Evolutionary conservation across 2,888 invertebrate genomes (phyloP), one percentile per base, ranked within the genome.

Genomic region (Osmoderma eremita): DNA sequence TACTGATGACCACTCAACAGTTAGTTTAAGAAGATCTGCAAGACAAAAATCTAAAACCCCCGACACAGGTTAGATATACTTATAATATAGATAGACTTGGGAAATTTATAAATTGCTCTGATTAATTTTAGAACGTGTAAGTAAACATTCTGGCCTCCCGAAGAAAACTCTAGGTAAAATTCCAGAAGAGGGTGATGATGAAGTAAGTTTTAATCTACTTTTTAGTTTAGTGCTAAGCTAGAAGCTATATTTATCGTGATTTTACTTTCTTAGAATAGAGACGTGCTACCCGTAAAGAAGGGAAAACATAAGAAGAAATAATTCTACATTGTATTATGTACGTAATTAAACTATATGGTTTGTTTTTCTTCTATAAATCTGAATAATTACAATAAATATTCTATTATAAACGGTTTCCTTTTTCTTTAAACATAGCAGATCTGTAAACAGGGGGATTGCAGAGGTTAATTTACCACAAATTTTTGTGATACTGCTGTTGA

Each of bases 21-120:
- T 30, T 17, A 61, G 58, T 45, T 30, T 61, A 13, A 45, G 58
- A 13, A 61, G 58, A 30, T 61, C 58, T n/a, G 18, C 45, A 15
- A 61, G 48, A 22, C 20, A 61, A 0, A 61, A 45, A 30, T 61
- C 58, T 1, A 61, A 61, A 61, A 61, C 58, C 30, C 58, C 58
- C 8, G 58, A 61, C 30, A 42, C 24, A 61, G 58, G 58, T 61
- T 61, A 18, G 17, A 38, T 42, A 15, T 22, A 50, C n/a, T 48
- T 48, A 3, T 48, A 18, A 6, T 48, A 18, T 17, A 48, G 45
- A 3, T 42, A 8, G 15, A 15, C 10, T 42, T n/a, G 6, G 13
- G 4, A 42, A 42, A 10, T 8, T 1, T 42, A 13, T 15, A 15
- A 42, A 42, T 30, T 24, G 3, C 10, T 30, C 2, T 6, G 30